Conservation (phyloP, 1,140 invertebrate species). For the Drosophila pallidifrons region DNA sequence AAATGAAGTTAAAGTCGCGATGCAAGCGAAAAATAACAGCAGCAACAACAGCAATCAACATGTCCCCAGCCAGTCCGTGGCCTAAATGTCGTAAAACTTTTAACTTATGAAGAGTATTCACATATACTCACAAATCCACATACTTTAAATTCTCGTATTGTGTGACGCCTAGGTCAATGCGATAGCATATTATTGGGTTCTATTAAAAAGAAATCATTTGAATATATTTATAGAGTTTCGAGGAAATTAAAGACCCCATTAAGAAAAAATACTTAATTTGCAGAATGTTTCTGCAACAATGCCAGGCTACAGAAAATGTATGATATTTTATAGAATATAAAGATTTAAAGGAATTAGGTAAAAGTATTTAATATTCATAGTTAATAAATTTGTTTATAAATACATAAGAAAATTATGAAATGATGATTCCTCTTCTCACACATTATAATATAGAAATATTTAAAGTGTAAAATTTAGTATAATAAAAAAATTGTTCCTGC, state of each 20-base stretch:
- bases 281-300: not conserved
- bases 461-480: no score
- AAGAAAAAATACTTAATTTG: not conserved
- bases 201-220: no score
- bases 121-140: constrained; percentile 2
- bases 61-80: constrained; percentile 23
- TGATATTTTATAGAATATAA: no score
- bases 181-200: not conserved
- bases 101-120: constrained; percentile 24
- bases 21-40: constrained; percentile 19
- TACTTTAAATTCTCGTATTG: no score
- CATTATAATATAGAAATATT: no score
- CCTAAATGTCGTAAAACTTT: constrained; percentile 47
- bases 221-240: not conserved
- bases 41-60: constrained; percentile 7
- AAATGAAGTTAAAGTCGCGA: constrained; percentile 37
- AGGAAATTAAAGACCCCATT: not conserved
- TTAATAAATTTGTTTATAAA: no score
- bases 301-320: no score
- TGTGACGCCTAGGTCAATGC: constrained; percentile 25
- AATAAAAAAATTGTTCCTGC: no score
- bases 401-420: no score
- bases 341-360: no score
- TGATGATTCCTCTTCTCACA: no score
- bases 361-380: no score